These are phyloP conservation scores for Hyles euphorbiae DNA, from an alignment of 1,140 invertebrate genomes.

Conservation along the genomic window DNA sequence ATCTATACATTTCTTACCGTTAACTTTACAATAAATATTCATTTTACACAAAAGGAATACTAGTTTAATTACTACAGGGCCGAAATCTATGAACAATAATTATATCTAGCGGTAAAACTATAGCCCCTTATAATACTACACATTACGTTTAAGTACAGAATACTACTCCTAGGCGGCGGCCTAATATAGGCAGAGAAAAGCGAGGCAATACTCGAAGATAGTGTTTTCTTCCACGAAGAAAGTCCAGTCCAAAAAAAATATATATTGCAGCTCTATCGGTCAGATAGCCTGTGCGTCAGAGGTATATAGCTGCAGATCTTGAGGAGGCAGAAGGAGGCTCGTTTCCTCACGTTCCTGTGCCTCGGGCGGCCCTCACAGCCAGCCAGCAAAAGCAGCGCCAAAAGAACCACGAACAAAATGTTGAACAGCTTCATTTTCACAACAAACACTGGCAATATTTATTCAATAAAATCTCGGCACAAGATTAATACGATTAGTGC, in stretches of 20 bases:
- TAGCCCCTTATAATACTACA: conserved; percentile 32
- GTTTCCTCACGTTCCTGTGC: conserved; percentile 25
- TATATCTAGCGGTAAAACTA: conserved; percentile 3
- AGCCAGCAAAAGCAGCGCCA: conserved; percentile 29
- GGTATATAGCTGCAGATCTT: conserved; percentile 49
- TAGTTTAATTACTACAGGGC: conserved; percentile 9
- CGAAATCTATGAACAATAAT: conserved; percentile 11
- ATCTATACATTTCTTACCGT: conserved; percentile 9
- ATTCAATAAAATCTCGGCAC: neutral
- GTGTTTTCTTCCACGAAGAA: conserved; percentile 1
- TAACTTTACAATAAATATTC: conserved; percentile 26
- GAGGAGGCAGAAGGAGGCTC: conserved; percentile 44
- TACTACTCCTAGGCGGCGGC: conserved; percentile 51
- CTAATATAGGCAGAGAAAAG: conserved; percentile 43
- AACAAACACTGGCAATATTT: neutral
- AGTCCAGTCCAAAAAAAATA: neutral
- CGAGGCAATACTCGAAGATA: conserved; percentile 16
- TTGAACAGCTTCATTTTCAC: conserved; percentile 48
- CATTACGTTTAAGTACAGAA: conserved; percentile 50
- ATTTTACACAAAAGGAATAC: conserved; percentile 16
- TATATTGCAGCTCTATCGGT: neutral
- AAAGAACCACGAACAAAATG: conserved; percentile 27
- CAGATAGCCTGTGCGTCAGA: conserved; percentile 24
- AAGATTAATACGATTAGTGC: conserved; percentile 17
- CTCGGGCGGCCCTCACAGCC: conserved; percentile 30